These are phyloP conservation scores for Drosophila asahinai DNA, from an alignment of 1,140 invertebrate genomes.

Conservation along the genomic window DNA sequence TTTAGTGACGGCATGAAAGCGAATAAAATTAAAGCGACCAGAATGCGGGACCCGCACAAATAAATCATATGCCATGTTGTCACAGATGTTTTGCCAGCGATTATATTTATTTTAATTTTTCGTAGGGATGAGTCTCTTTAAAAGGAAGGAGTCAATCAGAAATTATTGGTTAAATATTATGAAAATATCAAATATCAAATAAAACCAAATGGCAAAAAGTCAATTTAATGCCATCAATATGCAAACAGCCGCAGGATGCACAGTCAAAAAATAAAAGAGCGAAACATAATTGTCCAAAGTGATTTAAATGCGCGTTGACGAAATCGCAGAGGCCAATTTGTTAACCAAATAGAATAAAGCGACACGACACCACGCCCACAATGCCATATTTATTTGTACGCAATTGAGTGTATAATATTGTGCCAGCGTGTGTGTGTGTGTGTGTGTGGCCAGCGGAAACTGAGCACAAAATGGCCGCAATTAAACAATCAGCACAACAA, in stretches of 20 bases:
- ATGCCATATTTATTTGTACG: constrained; percentile 17
- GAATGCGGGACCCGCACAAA: constrained; percentile 63
- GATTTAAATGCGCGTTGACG: constrained; percentile 73
- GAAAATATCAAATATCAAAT: constrained; percentile 28
- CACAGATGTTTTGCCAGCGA: constrained; percentile 47
- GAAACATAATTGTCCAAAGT: constrained; percentile 49
- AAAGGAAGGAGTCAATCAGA: constrained; percentile 45
- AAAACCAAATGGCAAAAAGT: constrained; percentile 50
- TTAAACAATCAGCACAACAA: constrained; percentile 82
- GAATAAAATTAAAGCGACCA: constrained; percentile 36
- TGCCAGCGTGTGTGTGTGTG: background rate
- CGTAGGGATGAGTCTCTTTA: background rate
- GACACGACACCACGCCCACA: background rate
- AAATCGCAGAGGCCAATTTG: constrained; percentile 68
- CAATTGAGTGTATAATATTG: constrained; percentile 10
- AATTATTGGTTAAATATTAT: constrained; percentile 58
- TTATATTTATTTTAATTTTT: constrained; percentile 5
- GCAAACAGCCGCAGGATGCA: constrained; percentile 27
- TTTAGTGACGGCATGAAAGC: constrained; percentile 43
- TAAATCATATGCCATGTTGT: constrained; percentile 66
- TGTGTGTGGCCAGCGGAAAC: constrained; percentile 37
- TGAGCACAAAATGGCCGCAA: constrained; percentile 78
- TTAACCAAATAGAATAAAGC: constrained; percentile 37
- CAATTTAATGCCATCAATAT: constrained; percentile 55
- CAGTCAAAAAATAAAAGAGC: constrained; percentile 26